Conservation (phyloP, 2,113 vertebrate genomes). For the Polypterus senegalus region DNA sequence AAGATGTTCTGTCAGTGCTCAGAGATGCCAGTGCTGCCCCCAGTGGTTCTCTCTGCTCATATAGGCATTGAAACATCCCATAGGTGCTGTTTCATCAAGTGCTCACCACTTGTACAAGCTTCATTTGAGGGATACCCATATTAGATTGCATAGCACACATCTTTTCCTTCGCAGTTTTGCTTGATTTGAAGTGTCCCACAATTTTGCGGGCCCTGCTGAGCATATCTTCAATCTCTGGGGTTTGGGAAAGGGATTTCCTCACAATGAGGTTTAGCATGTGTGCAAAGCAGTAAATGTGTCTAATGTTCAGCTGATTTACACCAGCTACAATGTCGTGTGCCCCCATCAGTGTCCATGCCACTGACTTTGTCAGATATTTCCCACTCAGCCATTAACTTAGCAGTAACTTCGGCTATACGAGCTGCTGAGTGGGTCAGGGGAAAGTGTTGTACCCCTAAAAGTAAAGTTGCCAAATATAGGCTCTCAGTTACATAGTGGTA, state of each 20-base stretch:
- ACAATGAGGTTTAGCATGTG: constrained; percentile 5
- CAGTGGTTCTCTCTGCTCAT: constrained; percentile 7
- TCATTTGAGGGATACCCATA: constrained; percentile 2
- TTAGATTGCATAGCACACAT: constrained; percentile 3
- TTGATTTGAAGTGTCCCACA: constrained; percentile 11
- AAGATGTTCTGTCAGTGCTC: constrained; percentile 9
- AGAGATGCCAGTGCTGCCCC: constrained; percentile 9
- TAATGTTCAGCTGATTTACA: neutral
- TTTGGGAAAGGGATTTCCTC: constrained; percentile 6
- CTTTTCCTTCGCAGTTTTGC: constrained; percentile 8
- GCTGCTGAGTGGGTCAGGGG: neutral
- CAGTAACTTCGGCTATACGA: constrained; percentile 4
- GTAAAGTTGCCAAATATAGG: constrained; percentile 2
- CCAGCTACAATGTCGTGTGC: constrained; percentile 1
- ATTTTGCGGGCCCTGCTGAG: neutral
- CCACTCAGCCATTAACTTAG: constrained; percentile 1
- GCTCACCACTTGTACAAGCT: constrained; percentile 14
- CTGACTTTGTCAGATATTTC: constrained; percentile 2
- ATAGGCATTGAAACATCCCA: constrained; percentile 12
- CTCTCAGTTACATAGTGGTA: constrained; percentile 12
- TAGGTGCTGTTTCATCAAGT: constrained; percentile 13
- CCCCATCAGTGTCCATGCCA: constrained; percentile 2
- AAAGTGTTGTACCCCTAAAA: constrained; percentile 11
- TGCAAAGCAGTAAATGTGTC: constrained; percentile 8
- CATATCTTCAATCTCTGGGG: constrained; percentile 7